phyloP scores from a whole-genome alignment of 2,113 vertebrate genomes.

The Lanius collurio region DNA sequence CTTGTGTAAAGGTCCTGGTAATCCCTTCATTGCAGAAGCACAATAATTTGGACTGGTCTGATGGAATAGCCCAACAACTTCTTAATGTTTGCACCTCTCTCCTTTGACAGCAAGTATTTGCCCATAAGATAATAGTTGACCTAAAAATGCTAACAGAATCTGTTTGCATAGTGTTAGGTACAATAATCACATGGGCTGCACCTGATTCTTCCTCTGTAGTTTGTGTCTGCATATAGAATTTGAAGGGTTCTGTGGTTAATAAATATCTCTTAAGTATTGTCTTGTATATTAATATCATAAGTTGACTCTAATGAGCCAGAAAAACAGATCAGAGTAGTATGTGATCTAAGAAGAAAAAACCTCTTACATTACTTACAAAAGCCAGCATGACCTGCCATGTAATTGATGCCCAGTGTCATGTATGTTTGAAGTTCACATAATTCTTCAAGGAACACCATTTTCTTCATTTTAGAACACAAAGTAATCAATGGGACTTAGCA shows the following conservation, averaged over 20 bases:
- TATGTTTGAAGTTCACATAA: not conserved
- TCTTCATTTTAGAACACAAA: not conserved
- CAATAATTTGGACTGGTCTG: not conserved
- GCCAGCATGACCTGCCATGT: not conserved
- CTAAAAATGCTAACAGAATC: not conserved
- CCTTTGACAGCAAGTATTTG: not conserved
- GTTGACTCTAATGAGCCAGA: not conserved
- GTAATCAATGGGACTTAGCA: not conserved
- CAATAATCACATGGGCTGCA: not conserved
- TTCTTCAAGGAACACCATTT: not conserved
- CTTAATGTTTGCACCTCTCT: not conserved
- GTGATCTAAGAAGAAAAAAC: not conserved
- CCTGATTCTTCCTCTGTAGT: not conserved
- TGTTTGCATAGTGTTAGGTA: not conserved
- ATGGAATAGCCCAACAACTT: not conserved
- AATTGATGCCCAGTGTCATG: not conserved
- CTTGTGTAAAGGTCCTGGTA: not conserved
- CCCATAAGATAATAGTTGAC: not conserved
- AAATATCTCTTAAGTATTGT: not conserved
- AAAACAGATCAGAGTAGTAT: not conserved
- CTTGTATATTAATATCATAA: not conserved
- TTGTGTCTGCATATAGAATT: not conserved
- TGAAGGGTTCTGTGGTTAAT: not conserved
- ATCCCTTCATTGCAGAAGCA: not conserved
- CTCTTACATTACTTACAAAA: fast-evolving